Evolutionary conservation across 2,888 invertebrate genomes (phyloP).

Genomic region (Clanis bilineata): DNA sequence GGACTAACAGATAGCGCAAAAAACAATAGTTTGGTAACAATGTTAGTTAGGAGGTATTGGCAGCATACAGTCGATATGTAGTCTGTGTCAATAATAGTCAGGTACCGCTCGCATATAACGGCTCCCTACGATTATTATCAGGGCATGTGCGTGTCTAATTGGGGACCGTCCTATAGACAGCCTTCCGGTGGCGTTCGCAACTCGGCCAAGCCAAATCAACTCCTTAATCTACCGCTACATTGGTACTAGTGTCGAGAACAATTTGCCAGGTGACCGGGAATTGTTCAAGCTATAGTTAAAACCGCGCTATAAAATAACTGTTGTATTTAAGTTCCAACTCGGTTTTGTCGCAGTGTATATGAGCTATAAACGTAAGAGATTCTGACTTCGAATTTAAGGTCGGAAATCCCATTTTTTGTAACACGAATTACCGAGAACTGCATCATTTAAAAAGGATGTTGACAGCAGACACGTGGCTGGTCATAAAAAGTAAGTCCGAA

Average conservation of each 20-base stretch:
- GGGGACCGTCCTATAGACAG: not conserved
- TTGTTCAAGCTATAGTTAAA: not conserved
- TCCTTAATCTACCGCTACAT: not conserved
- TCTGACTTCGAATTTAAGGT: too few species aligned
- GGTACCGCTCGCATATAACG: constrained; percentile 5
- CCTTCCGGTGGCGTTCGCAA: constrained; percentile 2
- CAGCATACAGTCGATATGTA: too few species aligned
- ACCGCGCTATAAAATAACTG: not conserved
- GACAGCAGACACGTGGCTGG: too few species aligned
- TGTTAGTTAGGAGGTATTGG: too few species aligned
- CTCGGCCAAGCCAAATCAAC: not conserved
- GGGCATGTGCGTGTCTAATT: constrained; percentile 1
- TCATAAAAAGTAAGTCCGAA: too few species aligned
- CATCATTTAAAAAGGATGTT: too few species aligned
- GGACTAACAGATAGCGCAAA: too few species aligned
- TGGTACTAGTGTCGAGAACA: not conserved
- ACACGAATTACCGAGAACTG: too few species aligned
- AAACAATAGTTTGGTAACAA: not conserved
- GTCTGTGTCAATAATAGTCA: not conserved
- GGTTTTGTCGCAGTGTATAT: too few species aligned
- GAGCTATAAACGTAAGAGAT: too few species aligned
- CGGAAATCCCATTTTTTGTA: too few species aligned
- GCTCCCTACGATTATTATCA: constrained; percentile 4
- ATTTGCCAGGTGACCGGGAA: not conserved
- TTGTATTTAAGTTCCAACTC: not conserved